These are phyloP conservation scores for Rhabdophis nuchalis DNA, from an alignment of 2,797 vertebrate genomes.

Conservation along the genomic window DNA sequence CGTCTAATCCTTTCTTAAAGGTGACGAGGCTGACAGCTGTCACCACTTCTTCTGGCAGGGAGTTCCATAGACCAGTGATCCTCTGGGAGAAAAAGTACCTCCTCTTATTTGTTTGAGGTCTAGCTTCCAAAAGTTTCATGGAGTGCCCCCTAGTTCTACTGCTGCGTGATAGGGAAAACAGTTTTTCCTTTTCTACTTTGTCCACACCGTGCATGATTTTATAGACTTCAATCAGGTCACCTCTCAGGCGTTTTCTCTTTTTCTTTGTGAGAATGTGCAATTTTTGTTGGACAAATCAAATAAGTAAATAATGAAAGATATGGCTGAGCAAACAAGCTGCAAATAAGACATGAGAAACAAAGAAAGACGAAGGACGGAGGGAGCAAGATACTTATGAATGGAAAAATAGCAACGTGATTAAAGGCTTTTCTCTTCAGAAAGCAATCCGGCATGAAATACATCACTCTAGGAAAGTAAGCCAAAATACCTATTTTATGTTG, in stretches of 20 bases:
- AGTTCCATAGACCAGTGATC: too few relatives aligned
- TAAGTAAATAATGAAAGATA: neutral
- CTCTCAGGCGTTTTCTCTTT: neutral
- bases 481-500: neutral
- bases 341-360: neutral
- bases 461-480: neutral
- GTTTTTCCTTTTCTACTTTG: too few relatives aligned
- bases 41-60: too few relatives aligned
- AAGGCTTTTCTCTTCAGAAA: neutral
- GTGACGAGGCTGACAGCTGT: too few relatives aligned
- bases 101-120: too few relatives aligned
- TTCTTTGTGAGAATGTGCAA: neutral
- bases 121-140: too few relatives aligned
- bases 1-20: too few relatives aligned
- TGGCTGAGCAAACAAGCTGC: neutral
- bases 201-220: too few relatives aligned
- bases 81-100: too few relatives aligned
- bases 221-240: too few relatives aligned
- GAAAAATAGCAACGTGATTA: neutral
- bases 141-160: too few relatives aligned
- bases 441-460: neutral
- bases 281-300: neutral
- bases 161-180: too few relatives aligned
- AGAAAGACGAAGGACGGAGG: neutral
- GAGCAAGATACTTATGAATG: neutral